Evolutionary conservation across 2,113 vertebrate species (phyloP).

Genomic region (Coptodon rendalli): DNA sequence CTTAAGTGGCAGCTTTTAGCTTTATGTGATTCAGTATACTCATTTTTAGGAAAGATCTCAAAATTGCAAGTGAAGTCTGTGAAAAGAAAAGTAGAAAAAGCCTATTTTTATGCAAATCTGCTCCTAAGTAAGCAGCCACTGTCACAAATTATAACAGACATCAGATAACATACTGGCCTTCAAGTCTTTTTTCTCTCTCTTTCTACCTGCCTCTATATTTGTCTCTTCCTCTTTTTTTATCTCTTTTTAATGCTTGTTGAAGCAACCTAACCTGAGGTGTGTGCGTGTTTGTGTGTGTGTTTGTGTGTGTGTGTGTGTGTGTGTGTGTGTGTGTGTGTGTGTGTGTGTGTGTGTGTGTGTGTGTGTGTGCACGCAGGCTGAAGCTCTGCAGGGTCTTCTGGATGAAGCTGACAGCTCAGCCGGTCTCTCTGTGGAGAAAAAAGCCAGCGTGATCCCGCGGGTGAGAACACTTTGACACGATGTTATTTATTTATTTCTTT

Average conservation of each 20-base stretch:
- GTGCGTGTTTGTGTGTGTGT: not conserved
- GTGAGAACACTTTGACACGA: conserved; percentile 41
- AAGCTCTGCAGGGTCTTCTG: conserved; percentile 50
- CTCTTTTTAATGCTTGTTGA: not conserved
- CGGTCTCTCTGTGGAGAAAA: conserved; percentile 68
- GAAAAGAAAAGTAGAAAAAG: not conserved
- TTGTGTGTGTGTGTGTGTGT: not conserved
- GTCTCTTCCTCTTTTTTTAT: not conserved
- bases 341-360: not conserved
- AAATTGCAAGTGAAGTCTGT: not conserved
- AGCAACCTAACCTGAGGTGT: not conserved
- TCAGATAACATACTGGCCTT: not conserved
- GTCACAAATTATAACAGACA: not conserved
- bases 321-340: not conserved
- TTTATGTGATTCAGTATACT: not conserved
- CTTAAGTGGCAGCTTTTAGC: not conserved
- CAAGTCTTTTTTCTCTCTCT: not conserved
- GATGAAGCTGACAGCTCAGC: conserved; percentile 34
- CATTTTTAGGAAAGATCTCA: not conserved
- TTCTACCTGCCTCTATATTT: not conserved
- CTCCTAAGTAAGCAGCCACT: not conserved
- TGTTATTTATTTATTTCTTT: not conserved
- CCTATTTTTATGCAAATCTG: not conserved
- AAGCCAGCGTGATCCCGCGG: conserved; percentile 72
- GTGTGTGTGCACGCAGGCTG: conserved; percentile 20